Base-by-base conservation (phyloP, 1,140 invertebrate genomes). In the Listronotus oregonensis region DNA sequence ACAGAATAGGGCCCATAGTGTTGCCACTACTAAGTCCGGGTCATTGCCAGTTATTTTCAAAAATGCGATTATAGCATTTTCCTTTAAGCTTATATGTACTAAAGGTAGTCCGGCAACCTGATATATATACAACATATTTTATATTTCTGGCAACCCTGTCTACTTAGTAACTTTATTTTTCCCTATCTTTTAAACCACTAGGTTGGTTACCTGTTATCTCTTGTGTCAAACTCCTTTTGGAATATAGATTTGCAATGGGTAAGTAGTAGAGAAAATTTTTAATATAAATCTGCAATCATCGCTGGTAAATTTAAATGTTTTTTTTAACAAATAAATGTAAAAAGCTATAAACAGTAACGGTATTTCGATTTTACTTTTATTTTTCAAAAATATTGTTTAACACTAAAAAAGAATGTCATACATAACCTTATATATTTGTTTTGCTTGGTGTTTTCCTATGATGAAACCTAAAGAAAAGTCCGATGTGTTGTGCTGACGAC, bases 401-500 rank as follows among this genome's bases (percentile, higher is more conserved):
- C 3, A 31, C 15, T 21, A 15, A 55, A 14, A 39, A 39, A 12
- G 6, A 27, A 10, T 15, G n/a, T n/a, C 39, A 7, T 15, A 54
- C 51, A 54, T 34, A 27, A 37, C 15, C 14, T 8, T 37, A 10
- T 14, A 17, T 42, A 18, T 54, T 54, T 39, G 15, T 15, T 46
- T 49, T 31, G 9, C 8, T n/a, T 37, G 18, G 5, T 61, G 12
- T 37, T 61, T 61, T 59, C 12, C 34, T 49, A 51, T 61, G 57
- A 60, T 60, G 55, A 58, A 49, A 60, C 31, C 14, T 50, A 14
- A 31, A 27, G 32, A 37, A 12, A n/a, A 39, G 62, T 63, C 62
- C 54, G 62, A 64, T 64, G 62, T 64, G 62, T 64, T 50, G 62
- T 64, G 62, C 62, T 78, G 76, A 78, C 65, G 75, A 77, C 71